Conservation (phyloP, 2,888 invertebrate genomes). For the Drosophila pegasa region DNA sequence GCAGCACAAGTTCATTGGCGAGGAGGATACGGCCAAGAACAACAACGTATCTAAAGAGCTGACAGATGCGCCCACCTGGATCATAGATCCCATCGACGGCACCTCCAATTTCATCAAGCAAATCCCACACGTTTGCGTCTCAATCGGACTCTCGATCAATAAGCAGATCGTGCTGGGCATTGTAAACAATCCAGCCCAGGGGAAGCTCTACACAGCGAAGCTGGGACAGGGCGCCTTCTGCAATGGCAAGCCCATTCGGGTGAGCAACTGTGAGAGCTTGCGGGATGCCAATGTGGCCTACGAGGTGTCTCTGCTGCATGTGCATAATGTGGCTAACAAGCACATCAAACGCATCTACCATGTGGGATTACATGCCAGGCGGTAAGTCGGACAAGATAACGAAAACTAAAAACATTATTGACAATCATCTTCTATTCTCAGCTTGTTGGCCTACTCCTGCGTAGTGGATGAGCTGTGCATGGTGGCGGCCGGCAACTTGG, state of each 20-base stretch:
- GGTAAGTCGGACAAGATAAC: constrained; percentile 61
- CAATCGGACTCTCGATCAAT: constrained; percentile 88
- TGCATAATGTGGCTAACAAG: constrained; percentile 77
- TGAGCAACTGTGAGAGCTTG: constrained; percentile 84
- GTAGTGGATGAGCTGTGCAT: constrained; percentile 90
- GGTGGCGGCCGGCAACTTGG: constrained; percentile 89
- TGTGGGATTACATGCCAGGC: constrained; percentile 81
- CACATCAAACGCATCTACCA: constrained; percentile 83
- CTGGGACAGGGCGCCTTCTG: constrained; percentile 90
- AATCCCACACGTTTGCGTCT: constrained; percentile 89
- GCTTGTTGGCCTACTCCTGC: constrained; percentile 88
- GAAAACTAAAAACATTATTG: background rate
- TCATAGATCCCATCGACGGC: constrained; percentile 95
- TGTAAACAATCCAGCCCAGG: constrained; percentile 90
- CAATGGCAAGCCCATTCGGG: constrained; percentile 88
- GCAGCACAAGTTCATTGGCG: constrained; percentile 89
- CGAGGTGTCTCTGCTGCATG: constrained; percentile 83
- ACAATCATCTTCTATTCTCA: constrained; percentile 34
- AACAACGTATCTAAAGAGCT: constrained; percentile 86
- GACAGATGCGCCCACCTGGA: constrained; percentile 92
- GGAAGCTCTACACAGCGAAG: constrained; percentile 90
- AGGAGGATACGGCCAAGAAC: constrained; percentile 87
- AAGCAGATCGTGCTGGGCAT: constrained; percentile 89
- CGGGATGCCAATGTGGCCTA: constrained; percentile 83
- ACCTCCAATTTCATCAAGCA: constrained; percentile 92